Base-by-base conservation (phyloP, 2,888 invertebrate species). In the Resseliella maxima region DNA sequence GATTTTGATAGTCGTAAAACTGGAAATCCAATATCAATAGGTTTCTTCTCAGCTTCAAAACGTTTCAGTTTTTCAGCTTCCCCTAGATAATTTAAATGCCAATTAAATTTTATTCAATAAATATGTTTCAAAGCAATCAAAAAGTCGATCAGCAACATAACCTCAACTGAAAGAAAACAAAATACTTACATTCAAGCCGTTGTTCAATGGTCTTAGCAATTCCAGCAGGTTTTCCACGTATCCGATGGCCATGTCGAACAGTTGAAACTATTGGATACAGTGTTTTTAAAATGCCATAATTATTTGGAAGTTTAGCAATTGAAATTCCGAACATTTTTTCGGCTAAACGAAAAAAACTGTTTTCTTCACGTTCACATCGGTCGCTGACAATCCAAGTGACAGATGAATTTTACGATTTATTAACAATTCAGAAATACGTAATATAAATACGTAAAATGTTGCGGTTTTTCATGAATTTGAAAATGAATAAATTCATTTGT, bases 171-270 rank as follows among this genome's bases (percentile, higher is more conserved):
- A 8, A 92, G 92, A 81, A 27, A n/a, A n/a, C n/a, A n/a, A n/a
- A n/a, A n/a, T n/a, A 92, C 92, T 88, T 92, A 93, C 96, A 94
- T 89, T 93, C 93, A 87, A 96, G 89, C 87, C 95, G 93, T 89
- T 96, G 94, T 89, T 94, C 92, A 87, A 97, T 90, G 0, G 92
- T 93, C 89, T 92, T 93, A 45, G 95, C 95, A 83, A 93, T 91
- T 59, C 93, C 94, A 5, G 96, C 96, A 15, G 95, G 92, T 91
- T 94, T 94, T 87, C 96, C 96, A 89, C 94, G 92, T 64, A 95
- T 88, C 87, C 92, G 92, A 89, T 95, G 95, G 0, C 94, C 93
- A 81, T 89, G 88, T 0, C 91, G 50, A 50, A 36, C 8, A 15
- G 18, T 24, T 31, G 27, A 27, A 15, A n/a, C 36, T 0, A n/a